Conservation (phyloP, 92 coral and sea anemone species). For the Meandrina meandrites region DNA sequence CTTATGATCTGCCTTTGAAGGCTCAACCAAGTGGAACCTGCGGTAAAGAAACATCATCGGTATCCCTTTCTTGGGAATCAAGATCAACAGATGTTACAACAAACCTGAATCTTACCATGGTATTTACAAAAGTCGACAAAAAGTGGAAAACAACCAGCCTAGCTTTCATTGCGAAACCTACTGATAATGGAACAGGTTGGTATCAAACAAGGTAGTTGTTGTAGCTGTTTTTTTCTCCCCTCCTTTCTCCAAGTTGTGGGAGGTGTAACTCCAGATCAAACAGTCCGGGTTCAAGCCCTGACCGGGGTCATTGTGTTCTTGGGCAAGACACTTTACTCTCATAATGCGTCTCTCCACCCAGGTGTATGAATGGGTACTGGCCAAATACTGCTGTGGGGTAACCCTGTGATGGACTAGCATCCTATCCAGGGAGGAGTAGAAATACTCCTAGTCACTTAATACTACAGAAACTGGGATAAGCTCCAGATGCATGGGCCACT, state of each 20-base stretch:
- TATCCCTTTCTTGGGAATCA: slow-evolving; percentile 21
- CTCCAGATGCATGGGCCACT: too few species aligned
- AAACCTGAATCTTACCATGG: slow-evolving; percentile 13
- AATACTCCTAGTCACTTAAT: too few species aligned
- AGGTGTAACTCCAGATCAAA: too few species aligned
- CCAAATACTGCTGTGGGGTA: too few species aligned
- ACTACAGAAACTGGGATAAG: too few species aligned
- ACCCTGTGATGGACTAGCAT: too few species aligned
- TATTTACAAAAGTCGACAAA: neutral
- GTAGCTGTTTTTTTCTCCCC: neutral
- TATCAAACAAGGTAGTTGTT: neutral
- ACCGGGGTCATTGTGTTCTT: too few species aligned
- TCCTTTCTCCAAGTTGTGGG: neutral
- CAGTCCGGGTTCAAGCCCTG: too few species aligned
- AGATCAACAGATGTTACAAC: neutral
- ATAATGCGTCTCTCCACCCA: too few species aligned
- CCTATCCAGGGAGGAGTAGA: too few species aligned
- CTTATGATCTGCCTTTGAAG: slow-evolving; percentile 18
- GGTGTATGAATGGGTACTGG: too few species aligned
- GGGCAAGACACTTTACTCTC: too few species aligned
- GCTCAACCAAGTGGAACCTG: slow-evolving; percentile 36
- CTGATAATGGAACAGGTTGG: slow-evolving; percentile 25
- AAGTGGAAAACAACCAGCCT: slow-evolving; percentile 23
- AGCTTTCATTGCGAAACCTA: slow-evolving; percentile 7
- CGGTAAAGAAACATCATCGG: neutral